Evolutionary conservation across 2,797 vertebrate species (phyloP), one percentile per base, ranked within the genome.

Genomic region (Cygnus olor): DNA sequence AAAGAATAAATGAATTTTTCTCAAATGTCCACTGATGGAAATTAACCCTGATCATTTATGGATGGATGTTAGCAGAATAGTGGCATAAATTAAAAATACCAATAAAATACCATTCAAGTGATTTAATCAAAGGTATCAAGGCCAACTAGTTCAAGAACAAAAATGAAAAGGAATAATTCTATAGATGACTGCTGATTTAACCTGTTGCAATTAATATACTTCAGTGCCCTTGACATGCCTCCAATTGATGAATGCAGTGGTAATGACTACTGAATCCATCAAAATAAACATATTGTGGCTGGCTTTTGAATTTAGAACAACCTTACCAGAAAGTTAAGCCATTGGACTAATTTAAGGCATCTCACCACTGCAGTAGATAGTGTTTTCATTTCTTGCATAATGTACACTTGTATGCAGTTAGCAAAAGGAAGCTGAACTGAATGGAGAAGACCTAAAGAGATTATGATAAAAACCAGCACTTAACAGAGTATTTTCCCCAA

Each of bases 151-250:
- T 95, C 65, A 90, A 90, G 57, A 93, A 93, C 83, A 68, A 90
- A 95, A 93, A 80, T 90, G 61, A 93, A 93, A 94, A 93, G 17
- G 53, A 94, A 9, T 85, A 65, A 85, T 94, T 94, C 83, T 42
- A 83, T 61, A 82, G 38, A 82, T 66, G 79, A 90, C 74, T 95
- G 32, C 74, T 89, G 80, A 76, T 93, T 87, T 89, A 74, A 87
- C 85, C 89, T 93, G 71, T 90, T 97, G 89, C 74, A 94, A 78
- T 96, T 93, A 91, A 85, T 90, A 80, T 45, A 80, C 80, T 94
- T 94, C 85, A 66, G 17, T 38, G n/a, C 61, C 81, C 80, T 90
- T 89, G 80, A 56, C 91, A 65, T 65, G 38, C 34, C 45, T 90
- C 36, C 44, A 71, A 0, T 44, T 95, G 91, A 91, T 92, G 60